Percentiles rank a stretch among this genome's conserved stretches.
Evolutionary conservation across 2,888 invertebrate species (phyloP).

Genomic region (Oxystoma pomonae): DNA sequence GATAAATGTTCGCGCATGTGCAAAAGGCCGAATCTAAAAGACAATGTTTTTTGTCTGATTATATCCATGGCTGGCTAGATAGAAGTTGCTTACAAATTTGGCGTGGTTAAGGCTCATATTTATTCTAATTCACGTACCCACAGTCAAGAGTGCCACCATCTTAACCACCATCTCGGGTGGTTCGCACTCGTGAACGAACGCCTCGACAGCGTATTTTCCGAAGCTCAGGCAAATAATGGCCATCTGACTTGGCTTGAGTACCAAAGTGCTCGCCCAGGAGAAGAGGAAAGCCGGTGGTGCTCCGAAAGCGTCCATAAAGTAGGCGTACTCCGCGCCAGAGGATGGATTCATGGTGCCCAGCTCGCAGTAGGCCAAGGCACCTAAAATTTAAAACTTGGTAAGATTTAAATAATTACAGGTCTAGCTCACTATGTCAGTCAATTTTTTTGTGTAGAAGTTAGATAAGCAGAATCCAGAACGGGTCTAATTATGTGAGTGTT

Average conservation of each 20-base stretch:
- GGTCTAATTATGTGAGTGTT: too few species aligned
- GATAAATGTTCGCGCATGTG: too few species aligned
- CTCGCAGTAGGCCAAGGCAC: slow-evolving; percentile 91
- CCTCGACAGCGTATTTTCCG: slow-evolving; percentile 90
- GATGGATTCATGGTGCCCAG: slow-evolving; percentile 94
- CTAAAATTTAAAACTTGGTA: slow-evolving; percentile 48
- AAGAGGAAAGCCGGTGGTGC: slow-evolving; percentile 88
- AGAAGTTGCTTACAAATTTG: too few species aligned
- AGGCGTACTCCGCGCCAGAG: slow-evolving; percentile 93
- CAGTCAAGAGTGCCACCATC: slow-evolving; percentile 81
- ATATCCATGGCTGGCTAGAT: too few species aligned
- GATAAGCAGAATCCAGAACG: too few species aligned
- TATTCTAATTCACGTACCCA: too few species aligned
- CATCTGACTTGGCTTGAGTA: slow-evolving; percentile 91
- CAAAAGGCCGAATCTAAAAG: too few species aligned
- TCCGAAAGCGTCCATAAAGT: slow-evolving; percentile 94
- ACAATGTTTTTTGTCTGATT: too few species aligned
- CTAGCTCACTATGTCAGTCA: too few species aligned
- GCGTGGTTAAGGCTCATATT: too few species aligned
- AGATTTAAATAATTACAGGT: too few species aligned
- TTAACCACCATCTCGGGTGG: slow-evolving; percentile 81
- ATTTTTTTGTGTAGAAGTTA: too few species aligned
- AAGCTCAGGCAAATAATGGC: slow-evolving; percentile 91
- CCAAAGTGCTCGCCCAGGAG: slow-evolving; percentile 90
- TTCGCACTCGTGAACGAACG: slow-evolving; percentile 82